These are phyloP conservation scores for Caenorhabditis sp. DNA, from an alignment of 2,888 invertebrate genomes.

Conservation along the genomic window DNA sequence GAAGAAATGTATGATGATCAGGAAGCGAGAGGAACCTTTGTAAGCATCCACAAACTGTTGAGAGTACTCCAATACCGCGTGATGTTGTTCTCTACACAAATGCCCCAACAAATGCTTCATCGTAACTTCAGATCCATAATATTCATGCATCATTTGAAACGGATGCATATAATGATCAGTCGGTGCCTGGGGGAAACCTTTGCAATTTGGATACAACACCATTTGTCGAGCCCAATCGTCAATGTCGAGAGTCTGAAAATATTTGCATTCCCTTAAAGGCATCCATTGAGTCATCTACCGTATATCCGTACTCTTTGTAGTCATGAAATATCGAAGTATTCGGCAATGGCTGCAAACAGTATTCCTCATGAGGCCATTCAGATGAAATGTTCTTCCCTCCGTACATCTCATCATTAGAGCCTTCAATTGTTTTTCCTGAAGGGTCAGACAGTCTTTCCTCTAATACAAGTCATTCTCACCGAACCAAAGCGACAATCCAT, in stretches of 20 bases:
- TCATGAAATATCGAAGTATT: slow-evolving; percentile 58
- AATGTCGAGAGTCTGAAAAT: slow-evolving; percentile 56
- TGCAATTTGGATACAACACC: slow-evolving; percentile 70
- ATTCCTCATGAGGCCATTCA: slow-evolving; percentile 26
- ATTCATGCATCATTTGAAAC: slow-evolving; percentile 13
- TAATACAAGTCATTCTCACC: slow-evolving; percentile 34
- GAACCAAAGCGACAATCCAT: slow-evolving; percentile 68
- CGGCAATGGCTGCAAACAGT: slow-evolving; percentile 36
- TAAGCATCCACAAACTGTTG: slow-evolving; percentile 66
- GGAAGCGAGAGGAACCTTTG: slow-evolving; percentile 24
- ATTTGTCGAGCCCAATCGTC: slow-evolving; percentile 71
- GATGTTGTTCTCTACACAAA: slow-evolving; percentile 53
- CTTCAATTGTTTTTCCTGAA: slow-evolving; percentile 56
- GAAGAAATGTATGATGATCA: background rate
- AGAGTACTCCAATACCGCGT: slow-evolving; percentile 59
- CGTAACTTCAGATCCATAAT: background rate
- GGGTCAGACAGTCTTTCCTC: too few relatives aligned
- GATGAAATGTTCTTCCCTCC: slow-evolving; percentile 17
- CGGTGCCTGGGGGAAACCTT: slow-evolving; percentile 66
- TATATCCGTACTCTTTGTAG: slow-evolving; percentile 44
- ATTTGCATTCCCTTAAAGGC: too few relatives aligned
- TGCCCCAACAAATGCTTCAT: slow-evolving; percentile 24
- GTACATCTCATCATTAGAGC: slow-evolving; percentile 20
- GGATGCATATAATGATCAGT: slow-evolving; percentile 71
- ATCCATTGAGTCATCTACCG: slow-evolving; percentile 22